Evolutionary conservation across 1,140 invertebrate genomes (phyloP).

Genomic region (Ylistrum balloti): DNA sequence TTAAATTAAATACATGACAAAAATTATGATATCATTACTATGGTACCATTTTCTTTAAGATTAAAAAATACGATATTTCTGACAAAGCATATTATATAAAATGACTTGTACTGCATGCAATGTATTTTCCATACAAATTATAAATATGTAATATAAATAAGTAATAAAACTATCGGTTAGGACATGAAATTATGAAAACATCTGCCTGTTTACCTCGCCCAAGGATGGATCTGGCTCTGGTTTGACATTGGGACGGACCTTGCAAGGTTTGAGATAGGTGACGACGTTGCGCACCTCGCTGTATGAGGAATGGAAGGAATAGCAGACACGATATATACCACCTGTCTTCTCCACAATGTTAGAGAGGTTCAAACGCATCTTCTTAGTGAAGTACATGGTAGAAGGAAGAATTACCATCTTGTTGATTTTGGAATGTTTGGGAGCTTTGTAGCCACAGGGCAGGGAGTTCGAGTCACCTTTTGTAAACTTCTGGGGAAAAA

Average conservation of each 20-base stretch:
- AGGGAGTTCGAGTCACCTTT: conserved; percentile 29
- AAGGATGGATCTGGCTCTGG: conserved; percentile 67
- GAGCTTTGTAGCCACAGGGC: conserved; percentile 63
- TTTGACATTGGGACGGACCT: conserved; percentile 77
- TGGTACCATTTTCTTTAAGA: too few relatives aligned
- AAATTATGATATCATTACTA: too few relatives aligned
- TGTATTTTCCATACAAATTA: too few relatives aligned
- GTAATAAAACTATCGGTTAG: too few relatives aligned
- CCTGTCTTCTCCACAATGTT: conserved; percentile 56
- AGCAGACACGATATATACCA: conserved; percentile 77
- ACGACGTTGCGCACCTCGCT: conserved; percentile 78
- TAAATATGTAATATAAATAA: too few relatives aligned
- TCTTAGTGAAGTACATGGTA: conserved; percentile 80
- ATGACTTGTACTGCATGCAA: too few relatives aligned
- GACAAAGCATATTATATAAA: too few relatives aligned
- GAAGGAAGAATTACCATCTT: conserved; percentile 77
- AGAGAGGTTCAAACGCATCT: conserved; percentile 53
- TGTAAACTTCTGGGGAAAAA: not conserved
- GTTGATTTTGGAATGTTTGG: conserved; percentile 59
- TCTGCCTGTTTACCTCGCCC: not conserved
- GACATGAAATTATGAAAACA: not conserved
- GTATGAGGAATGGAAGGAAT: conserved; percentile 81
- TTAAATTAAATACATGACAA: too few relatives aligned
- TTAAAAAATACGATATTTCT: too few relatives aligned
- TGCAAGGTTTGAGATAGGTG: conserved; percentile 75